Evolutionary conservation across 2,113 vertebrate species (phyloP), one percentile per base, ranked within the genome.

Genomic region (Salvelinus fontinalis): DNA sequence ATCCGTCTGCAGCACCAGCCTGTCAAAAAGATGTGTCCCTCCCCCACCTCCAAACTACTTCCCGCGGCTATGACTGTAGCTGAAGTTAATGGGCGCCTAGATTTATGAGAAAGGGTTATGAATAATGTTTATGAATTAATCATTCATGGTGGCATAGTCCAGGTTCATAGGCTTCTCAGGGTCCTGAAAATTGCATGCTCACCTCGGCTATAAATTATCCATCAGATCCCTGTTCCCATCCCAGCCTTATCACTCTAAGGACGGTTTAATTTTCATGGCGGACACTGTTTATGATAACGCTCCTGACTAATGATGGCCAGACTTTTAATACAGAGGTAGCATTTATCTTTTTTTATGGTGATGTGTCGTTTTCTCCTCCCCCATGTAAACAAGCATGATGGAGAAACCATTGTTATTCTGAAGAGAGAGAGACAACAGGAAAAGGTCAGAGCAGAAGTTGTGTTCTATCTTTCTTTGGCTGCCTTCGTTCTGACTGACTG

Each of bases 91-190:
- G 48, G 75, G 34, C 67, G 60, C 75, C 76, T 78, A 75, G 84
- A 90, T 90, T 88, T 79, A 89, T 81, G 84, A 83, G 81, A 64
- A 49, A 81, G 79, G 84, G 77, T 80, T 83, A 89, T 90, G 87
- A 89, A 91, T 90, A 88, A 87, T 88, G 87, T 91, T 91, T 86
- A 84, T 71, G 59, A 85, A 87, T 91, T 81, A 91, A 90, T 90
- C 85, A 89, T 91, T 91, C 59, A 90, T 87, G 80, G 74, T 68
- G 80, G 81, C 79, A 54, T 80, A 73, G 82, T 54, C 82, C 82
- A 72, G 79, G 84, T 87, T 79, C 69, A 67, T 2, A 79, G 83
- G 75, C 73, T 51, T 54, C 54, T 77, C 24, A 68, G 64, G 83
- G 80, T 80, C 66, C 82, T 83, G 83, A 78, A 90, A 90, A 91